phyloP scores from a whole-genome alignment of 2,888 invertebrate genomes.

The Meganola albula region DNA sequence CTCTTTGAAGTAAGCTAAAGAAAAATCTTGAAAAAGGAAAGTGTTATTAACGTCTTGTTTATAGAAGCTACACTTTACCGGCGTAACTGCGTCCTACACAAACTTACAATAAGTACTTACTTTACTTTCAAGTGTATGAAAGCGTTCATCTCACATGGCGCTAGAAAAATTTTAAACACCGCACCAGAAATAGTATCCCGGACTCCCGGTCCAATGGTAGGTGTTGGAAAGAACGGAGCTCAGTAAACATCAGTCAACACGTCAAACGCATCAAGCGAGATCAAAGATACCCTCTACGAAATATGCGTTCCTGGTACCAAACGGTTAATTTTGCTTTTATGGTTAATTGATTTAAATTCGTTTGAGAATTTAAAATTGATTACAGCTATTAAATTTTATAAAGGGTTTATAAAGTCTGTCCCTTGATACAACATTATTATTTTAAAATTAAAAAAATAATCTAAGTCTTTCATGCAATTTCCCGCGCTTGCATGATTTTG shows the following conservation, averaged over 20 bases:
- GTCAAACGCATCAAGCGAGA: slow-evolving; percentile 32
- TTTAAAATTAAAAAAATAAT: too few relatives aligned
- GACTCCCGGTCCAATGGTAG: too few relatives aligned
- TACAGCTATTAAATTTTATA: too few relatives aligned
- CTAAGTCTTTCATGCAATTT: too few relatives aligned
- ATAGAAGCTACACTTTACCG: slow-evolving; percentile 23
- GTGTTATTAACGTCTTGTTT: slow-evolving; percentile 21
- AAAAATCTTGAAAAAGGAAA: slow-evolving; percentile 5
- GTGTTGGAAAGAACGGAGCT: too few relatives aligned
- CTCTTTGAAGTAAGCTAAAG: too few relatives aligned
- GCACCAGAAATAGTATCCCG: slow-evolving; percentile 27
- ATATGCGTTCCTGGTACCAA: slow-evolving; percentile 34
- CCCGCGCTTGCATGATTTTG: too few relatives aligned
- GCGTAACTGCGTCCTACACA: slow-evolving; percentile 11
- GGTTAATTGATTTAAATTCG: slow-evolving; percentile 14
- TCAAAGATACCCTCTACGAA: slow-evolving; percentile 29
- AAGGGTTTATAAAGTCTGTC: too few relatives aligned
- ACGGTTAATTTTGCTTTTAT: slow-evolving; percentile 21
- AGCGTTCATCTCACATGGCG: slow-evolving; percentile 27
- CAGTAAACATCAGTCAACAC: slow-evolving; percentile 35
- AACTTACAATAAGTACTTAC: slow-evolving; percentile 21
- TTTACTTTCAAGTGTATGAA: slow-evolving; percentile 27
- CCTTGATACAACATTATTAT: too few relatives aligned
- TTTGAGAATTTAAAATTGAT: too few relatives aligned
- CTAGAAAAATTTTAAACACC: slow-evolving; percentile 35